phyloP scores from a whole-genome alignment of 2,888 invertebrate species.

The Spialia ferax region DNA sequence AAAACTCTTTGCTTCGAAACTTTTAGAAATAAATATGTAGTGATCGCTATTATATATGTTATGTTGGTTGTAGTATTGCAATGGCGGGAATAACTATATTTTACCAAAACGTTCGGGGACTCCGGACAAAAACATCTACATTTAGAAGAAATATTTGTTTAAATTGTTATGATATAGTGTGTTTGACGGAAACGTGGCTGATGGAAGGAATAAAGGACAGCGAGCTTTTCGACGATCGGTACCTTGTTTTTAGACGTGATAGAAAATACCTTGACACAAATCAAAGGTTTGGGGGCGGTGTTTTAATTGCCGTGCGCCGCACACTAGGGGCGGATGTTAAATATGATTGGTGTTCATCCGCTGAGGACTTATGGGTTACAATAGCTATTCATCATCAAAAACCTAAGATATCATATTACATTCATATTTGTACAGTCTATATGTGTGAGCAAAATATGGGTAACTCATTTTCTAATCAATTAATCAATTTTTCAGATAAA shows the following conservation, averaged over 20 bases:
- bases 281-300: not conserved
- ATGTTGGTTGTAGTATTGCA: not conserved
- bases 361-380: no score
- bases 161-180: slow-evolving; percentile 5
- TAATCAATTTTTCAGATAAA: no score
- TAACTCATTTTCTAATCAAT: no score
- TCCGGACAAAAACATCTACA: not conserved
- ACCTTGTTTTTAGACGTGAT: not conserved
- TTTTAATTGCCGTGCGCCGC: not conserved
- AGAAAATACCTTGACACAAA: not conserved
- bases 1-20: not conserved
- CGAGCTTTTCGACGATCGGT: slow-evolving; percentile 35
- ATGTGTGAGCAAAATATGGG: no score
- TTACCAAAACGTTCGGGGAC: not conserved
- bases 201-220: slow-evolving; percentile 21
- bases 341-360: no score
- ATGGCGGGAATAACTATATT: not conserved
- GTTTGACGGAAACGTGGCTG: slow-evolving; percentile 35
- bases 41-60: no score
- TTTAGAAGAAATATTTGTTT: not conserved
- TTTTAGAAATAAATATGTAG: no score
- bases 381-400: no score
- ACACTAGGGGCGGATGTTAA: not conserved
- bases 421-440: no score
- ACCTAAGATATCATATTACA: no score